These are phyloP conservation scores for Plecturocebus donacophilus DNA, from an alignment of 2,113 vertebrate species.

Conservation along the genomic window DNA sequence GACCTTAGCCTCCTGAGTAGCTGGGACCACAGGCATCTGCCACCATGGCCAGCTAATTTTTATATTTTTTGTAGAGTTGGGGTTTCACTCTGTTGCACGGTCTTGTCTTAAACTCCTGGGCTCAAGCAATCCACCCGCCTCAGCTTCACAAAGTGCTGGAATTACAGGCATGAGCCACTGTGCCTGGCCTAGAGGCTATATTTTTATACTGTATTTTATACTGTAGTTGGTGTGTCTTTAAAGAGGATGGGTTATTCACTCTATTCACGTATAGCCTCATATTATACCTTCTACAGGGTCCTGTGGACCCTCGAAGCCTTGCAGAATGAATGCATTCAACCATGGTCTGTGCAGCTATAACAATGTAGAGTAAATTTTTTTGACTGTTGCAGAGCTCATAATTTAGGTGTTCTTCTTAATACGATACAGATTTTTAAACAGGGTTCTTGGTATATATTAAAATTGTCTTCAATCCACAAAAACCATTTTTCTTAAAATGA, in stretches of 20 bases:
- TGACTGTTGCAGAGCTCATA: background rate
- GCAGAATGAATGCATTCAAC: background rate
- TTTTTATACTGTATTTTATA: background rate
- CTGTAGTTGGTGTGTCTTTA: background rate
- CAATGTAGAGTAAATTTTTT: background rate
- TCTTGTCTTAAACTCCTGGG: no score
- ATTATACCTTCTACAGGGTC: fast-evolving
- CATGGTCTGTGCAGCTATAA: background rate
- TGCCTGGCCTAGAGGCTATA: no score
- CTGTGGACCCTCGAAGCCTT: background rate
- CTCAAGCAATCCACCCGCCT: no score
- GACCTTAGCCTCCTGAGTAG: no score
- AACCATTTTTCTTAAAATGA: background rate
- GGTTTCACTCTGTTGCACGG: no score
- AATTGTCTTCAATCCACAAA: slow-evolving; percentile 22
- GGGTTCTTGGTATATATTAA: background rate
- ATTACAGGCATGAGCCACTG: no score
- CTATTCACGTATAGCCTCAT: fast-evolving
- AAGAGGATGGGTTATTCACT: background rate
- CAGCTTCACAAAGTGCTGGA: no score
- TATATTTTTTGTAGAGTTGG: no score
- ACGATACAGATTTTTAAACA: background rate
- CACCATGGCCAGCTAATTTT: no score
- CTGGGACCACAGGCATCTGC: no score
- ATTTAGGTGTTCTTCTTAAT: slow-evolving; percentile 1